These are phyloP conservation scores for Cyclopterus lumpus DNA, from an alignment of 2,797 vertebrate species.

Conservation along the genomic window DNA sequence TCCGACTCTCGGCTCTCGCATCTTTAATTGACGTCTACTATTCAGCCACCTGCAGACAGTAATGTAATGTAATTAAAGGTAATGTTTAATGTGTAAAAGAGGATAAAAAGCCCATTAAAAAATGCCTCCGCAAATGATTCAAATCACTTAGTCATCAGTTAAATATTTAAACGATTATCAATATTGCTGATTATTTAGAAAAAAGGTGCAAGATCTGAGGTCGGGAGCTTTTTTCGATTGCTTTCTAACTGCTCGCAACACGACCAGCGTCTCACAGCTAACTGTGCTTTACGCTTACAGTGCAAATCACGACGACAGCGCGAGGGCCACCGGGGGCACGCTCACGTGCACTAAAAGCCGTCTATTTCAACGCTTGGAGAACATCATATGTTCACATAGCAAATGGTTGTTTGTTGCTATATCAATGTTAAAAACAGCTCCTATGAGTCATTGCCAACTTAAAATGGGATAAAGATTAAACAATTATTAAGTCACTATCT, in stretches of 20 bases:
- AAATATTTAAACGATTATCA: no score
- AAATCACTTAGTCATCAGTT: not conserved
- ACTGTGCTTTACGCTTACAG: no score
- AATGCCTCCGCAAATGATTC: not conserved
- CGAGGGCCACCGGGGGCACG: no score
- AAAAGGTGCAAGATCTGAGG: no score
- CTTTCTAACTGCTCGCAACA: no score
- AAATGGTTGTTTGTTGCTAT: no score
- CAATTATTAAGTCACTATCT: no score
- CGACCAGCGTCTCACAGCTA: no score
- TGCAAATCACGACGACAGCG: no score
- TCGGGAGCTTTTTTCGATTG: no score
- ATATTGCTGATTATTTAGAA: no score
- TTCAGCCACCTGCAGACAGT: not conserved
- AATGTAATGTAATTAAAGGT: not conserved
- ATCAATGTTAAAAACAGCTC: not conserved
- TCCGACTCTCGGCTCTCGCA: not conserved
- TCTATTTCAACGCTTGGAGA: not conserved
- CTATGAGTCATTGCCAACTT: not conserved
- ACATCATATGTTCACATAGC: not conserved
- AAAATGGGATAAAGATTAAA: not conserved
- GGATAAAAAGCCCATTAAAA: not conserved
- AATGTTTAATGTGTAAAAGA: not conserved
- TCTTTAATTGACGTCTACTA: not conserved
- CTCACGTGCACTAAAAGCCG: no score